Evolutionary conservation across 2,113 vertebrate species (phyloP).

Genomic region (Fukomys damarensis): DNA sequence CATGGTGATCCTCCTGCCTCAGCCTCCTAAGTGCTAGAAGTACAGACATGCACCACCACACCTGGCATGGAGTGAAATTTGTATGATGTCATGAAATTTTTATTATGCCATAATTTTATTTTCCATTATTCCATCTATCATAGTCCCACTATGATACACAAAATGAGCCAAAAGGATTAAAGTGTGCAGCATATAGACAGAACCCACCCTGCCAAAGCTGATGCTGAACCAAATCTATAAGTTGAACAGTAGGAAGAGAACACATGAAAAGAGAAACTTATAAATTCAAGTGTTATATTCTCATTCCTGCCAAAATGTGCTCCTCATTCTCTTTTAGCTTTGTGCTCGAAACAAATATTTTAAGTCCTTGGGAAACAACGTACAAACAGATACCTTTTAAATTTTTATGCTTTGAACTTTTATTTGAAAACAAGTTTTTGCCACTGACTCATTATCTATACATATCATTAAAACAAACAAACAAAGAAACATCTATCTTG

Average conservation of each 20-base stretch:
- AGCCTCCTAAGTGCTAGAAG: too few species aligned
- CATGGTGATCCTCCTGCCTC: too few species aligned
- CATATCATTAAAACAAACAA: not conserved
- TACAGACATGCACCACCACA: too few species aligned
- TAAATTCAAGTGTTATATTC: not conserved
- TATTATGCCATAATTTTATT: not conserved
- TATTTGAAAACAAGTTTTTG: constrained; percentile 16
- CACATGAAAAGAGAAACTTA: not conserved
- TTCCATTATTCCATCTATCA: not conserved
- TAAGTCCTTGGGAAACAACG: not conserved
- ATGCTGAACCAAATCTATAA: not conserved
- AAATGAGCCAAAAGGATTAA: not conserved
- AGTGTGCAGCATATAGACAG: not conserved
- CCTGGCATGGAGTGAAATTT: not conserved
- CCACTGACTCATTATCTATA: not conserved
- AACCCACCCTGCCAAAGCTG: not conserved
- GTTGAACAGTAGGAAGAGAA: not conserved
- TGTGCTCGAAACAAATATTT: constrained; percentile 20
- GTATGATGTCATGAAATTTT: not conserved
- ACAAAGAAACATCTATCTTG: not conserved
- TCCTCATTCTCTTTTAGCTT: not conserved
- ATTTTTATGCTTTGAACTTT: constrained; percentile 37
- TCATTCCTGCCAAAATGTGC: not conserved
- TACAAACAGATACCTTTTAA: not conserved
- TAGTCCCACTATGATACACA: not conserved